A percentile compares a stretch with the other conserved stretches of the same genome.
These are phyloP conservation scores for Sepiola atlantica DNA, from an alignment of 2,888 invertebrate genomes.

Conservation along the genomic window DNA sequence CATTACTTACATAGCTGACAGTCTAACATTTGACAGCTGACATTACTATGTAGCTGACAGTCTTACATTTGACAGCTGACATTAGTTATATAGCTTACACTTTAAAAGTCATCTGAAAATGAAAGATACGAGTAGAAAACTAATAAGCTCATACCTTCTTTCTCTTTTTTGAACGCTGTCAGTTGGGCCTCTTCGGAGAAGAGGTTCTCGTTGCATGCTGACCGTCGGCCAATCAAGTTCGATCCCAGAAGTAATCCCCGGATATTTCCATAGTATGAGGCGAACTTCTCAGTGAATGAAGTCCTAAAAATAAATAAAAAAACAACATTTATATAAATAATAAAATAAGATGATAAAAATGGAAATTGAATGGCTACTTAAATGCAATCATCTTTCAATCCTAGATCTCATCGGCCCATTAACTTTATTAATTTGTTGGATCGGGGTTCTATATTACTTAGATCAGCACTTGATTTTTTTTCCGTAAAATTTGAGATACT, in stretches of 20 bases:
- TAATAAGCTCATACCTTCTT: constrained; percentile 63
- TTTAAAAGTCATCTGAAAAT: not conserved
- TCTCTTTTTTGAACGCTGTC: constrained; percentile 62
- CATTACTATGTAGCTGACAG: too few species aligned
- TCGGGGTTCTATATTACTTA: too few species aligned
- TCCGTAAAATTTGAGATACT: too few species aligned
- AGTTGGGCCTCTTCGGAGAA: constrained; percentile 64
- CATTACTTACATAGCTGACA: too few species aligned
- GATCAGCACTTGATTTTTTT: too few species aligned
- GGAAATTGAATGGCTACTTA: not conserved
- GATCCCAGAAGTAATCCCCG: constrained; percentile 64
- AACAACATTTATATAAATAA: not conserved
- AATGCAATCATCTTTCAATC: not conserved
- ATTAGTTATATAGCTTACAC: too few species aligned
- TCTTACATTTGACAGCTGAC: too few species aligned
- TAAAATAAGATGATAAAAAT: not conserved
- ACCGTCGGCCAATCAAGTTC: constrained; percentile 63
- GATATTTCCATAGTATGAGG: constrained; percentile 67
- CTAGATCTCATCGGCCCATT: too few species aligned
- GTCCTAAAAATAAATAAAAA: constrained; percentile 55
- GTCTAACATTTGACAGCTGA: too few species aligned
- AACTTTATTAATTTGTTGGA: too few species aligned
- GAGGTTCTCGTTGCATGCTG: constrained; percentile 61
- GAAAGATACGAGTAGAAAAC: not conserved
- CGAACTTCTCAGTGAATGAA: constrained; percentile 65